These are phyloP conservation scores for Sanderia malayensis DNA, from an alignment of 30 jellyfish, hydroid and myxozoan genomes.

Conservation along the genomic window DNA sequence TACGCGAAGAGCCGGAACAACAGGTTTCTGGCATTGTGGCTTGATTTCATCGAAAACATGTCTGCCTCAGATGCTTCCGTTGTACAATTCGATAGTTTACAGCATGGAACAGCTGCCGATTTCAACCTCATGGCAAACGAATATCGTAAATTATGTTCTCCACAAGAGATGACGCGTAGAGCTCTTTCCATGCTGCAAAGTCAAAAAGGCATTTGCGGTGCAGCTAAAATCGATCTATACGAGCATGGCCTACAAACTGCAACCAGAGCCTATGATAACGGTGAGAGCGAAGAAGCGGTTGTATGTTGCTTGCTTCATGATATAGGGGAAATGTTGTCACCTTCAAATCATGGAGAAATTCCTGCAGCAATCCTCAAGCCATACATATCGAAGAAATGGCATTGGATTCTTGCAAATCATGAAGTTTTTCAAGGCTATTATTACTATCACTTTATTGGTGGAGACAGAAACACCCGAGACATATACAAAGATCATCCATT, in stretches of 20 bases:
- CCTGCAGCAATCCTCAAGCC: constrained; percentile 65
- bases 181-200: constrained; percentile 17
- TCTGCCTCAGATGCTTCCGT: no score
- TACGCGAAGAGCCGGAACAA: no score
- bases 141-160: constrained; percentile 30
- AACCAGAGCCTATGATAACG: constrained; percentile 52
- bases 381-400: constrained; percentile 43
- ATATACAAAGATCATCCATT: constrained; percentile 23
- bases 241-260: constrained; percentile 69
- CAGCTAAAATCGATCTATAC: constrained; percentile 52
- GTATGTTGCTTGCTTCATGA: constrained; percentile 61
- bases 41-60: no score
- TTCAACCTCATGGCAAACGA: constrained; percentile 49
- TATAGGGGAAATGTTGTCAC: constrained; percentile 55
- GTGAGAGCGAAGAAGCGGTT: constrained; percentile 41
- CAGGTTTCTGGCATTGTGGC: no score
- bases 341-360: constrained; percentile 57
- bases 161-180: constrained; percentile 37
- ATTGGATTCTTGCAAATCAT: constrained; percentile 60
- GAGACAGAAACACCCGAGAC: constrained; percentile 42
- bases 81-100: constrained; percentile 24
- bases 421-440: constrained; percentile 61
- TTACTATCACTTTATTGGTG: constrained; percentile 54
- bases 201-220: constrained; percentile 32
- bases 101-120: constrained; percentile 52